A percentile compares a stretch with the other conserved stretches of the same genome.
Evolutionary conservation across 1,140 invertebrate species (phyloP).

Genomic region (Hyles euphorbiae): DNA sequence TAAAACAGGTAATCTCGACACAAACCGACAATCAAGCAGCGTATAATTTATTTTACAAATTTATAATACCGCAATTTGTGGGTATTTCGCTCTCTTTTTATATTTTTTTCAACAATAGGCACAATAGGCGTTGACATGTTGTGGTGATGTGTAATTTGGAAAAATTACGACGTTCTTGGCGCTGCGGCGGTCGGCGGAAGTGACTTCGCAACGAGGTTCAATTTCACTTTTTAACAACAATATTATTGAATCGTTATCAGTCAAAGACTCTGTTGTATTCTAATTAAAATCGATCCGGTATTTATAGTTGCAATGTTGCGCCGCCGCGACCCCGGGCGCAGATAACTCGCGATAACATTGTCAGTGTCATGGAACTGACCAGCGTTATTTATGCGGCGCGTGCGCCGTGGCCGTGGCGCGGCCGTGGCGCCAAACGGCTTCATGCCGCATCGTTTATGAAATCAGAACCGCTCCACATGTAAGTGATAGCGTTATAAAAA

Average conservation of each 20-base stretch:
- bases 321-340: conserved; percentile 26
- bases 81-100: conserved; percentile 26
- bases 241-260: conserved; percentile 60
- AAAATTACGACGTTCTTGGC: conserved; percentile 48
- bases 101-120: conserved; percentile 48
- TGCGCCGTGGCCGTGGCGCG: conserved; percentile 11
- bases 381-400: conserved; percentile 36
- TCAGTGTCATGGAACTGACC: conserved; percentile 68
- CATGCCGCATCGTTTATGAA: conserved; percentile 22
- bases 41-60: conserved; percentile 65
- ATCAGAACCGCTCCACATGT: conserved; percentile 34
- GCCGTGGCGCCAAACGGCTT: too few species aligned
- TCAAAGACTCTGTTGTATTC: conserved; percentile 58
- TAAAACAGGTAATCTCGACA: conserved; percentile 61
- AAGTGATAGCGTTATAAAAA: conserved; percentile 44
- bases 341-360: conserved; percentile 44
- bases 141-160: conserved; percentile 53
- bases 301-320: conserved; percentile 60
- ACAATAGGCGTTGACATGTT: conserved; percentile 66
- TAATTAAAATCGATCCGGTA: conserved; percentile 59
- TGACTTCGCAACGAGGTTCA: conserved; percentile 43
- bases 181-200: conserved; percentile 43
- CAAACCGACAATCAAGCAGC: conserved; percentile 56
- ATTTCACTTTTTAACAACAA: conserved; percentile 52
- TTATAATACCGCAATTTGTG: conserved; percentile 62